These are phyloP conservation scores for Plecturocebus donacophilus DNA, from an alignment of 2,113 vertebrate genomes.

Conservation along the genomic window DNA sequence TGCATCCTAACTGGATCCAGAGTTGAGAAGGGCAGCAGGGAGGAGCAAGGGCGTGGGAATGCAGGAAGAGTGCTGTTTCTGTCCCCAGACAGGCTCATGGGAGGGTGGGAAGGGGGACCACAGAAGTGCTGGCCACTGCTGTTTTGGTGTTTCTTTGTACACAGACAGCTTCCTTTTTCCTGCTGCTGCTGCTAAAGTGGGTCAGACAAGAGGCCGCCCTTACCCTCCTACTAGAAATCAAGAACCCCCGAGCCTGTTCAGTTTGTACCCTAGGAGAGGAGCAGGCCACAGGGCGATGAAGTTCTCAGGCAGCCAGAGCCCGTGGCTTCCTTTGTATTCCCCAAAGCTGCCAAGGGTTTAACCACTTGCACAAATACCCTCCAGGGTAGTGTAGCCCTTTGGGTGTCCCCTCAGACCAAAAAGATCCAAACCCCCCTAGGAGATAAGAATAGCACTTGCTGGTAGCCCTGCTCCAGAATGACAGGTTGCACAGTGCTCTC, in stretches of 20 bases:
- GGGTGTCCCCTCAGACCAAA: background rate
- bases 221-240: background rate
- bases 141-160: conserved; percentile 38
- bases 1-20: conserved; percentile 4
- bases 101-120: background rate
- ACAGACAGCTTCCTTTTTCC: conserved; percentile 61
- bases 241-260: background rate
- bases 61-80: conserved; percentile 26
- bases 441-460: background rate
- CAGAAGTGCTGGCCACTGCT: conserved; percentile 55
- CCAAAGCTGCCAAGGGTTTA: background rate
- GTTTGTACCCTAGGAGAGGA: background rate
- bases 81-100: background rate
- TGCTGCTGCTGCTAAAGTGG: conserved; percentile 62
- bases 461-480: background rate
- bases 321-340: background rate
- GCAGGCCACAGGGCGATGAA: background rate
- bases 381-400: background rate
- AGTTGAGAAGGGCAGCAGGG: background rate
- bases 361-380: background rate
- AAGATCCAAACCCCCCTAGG: background rate
- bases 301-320: background rate
- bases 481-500: background rate
- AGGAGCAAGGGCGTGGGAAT: background rate
- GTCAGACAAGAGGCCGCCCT: background rate